Base-by-base conservation (phyloP, 2,113 vertebrate genomes). In the Electrona antarctica region DNA sequence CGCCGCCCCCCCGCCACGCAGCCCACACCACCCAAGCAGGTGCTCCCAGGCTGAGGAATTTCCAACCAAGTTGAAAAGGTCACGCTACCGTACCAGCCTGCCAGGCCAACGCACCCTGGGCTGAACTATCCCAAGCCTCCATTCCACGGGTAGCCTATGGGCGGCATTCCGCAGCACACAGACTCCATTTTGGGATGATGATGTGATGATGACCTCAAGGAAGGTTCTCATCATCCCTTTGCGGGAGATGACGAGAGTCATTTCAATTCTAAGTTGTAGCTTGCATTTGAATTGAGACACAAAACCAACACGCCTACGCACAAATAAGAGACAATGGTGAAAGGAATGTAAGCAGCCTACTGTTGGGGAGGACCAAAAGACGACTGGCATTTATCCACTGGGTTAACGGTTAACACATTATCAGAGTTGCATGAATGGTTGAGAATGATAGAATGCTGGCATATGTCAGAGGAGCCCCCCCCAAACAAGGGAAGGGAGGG, bases 51-150 rank as follows among this genome's bases (percentile, higher is more conserved):
- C 56, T 59, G 71, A 85, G 81, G 83, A 89, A 86, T 89, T 79
- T 75, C 61, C 64, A 72, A 74, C 60, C 0, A 65, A 81, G 82
- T 80, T 82, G 80, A 88, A 85, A 89, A 86, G 87, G 88, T 88
- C 84, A 77, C 45, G 13, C 45, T 49, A 55, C 28, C 63, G 77
- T 58, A 65, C 15, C 3, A 47, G 62, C 65, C 63, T 68, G 57
- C 29, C 28, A 41, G 33, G 33, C 33, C 33, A 41, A 6, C 33
- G 33, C 33, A 41, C 33, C 33, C 33, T 41, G 33, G 33, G 3
- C 56, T 8, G 0, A 80, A 85, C 80, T 67, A 92, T 81, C 78
- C 60, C 64, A 83, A 77, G 92, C 92, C 77, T 71, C 45, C 1
- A 47, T 56, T 65, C 49, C 28, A 12, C n/a, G 77, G 86, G 85